A percentile compares a stretch with the other conserved stretches of the same genome.
Evolutionary conservation across 2,797 vertebrate species (phyloP).

Genomic region (Ceryle rudis): DNA sequence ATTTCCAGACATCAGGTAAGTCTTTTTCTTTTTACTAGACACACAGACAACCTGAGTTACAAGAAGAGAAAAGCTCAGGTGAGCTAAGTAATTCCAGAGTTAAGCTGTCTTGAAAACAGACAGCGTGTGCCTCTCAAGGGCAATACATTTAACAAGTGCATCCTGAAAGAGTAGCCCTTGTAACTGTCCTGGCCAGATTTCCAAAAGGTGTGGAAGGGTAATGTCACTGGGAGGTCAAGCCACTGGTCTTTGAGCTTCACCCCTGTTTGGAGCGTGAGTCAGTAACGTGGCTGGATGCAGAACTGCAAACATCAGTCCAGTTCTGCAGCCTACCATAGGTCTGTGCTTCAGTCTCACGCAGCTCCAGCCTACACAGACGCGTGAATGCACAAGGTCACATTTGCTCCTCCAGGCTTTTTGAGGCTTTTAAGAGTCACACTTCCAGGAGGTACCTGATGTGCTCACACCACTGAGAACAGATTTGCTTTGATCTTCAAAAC

Average conservation of each 20-base stretch:
- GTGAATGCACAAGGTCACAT: neutral
- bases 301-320: neutral
- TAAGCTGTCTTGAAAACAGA: constrained; percentile 13
- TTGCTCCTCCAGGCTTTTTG: neutral
- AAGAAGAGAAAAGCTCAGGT: constrained; percentile 34
- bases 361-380: neutral
- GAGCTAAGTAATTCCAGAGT: constrained; percentile 17
- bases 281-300: neutral
- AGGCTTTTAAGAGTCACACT: neutral
- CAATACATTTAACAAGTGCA: neutral
- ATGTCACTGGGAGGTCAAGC: constrained; percentile 15
- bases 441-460: neutral
- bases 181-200: neutral
- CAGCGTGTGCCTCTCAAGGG: neutral
- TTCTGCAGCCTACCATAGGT: neutral
- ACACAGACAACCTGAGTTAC: neutral
- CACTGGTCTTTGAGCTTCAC: neutral
- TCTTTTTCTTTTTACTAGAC: constrained; percentile 7
- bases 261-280: neutral
- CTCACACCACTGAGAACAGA: neutral
- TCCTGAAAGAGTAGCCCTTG: neutral
- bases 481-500: neutral
- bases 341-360: neutral
- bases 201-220: neutral
- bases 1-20: constrained; percentile 45